Evolutionary conservation across 2,888 invertebrate genomes (phyloP).

Genomic region (Dorcus hopei): DNA sequence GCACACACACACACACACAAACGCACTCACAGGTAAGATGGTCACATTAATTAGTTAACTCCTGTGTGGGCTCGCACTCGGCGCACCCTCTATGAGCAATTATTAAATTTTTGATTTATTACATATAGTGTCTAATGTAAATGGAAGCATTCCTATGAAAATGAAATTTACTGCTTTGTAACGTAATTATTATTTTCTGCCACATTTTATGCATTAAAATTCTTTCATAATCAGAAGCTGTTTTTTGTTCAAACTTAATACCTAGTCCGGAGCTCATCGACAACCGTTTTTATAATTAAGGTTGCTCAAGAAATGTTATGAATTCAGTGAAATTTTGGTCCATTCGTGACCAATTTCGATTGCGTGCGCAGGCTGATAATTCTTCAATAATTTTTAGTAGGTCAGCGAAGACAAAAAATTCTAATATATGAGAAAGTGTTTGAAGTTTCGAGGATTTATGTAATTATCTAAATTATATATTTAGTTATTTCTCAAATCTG

Average conservation of each 20-base stretch:
- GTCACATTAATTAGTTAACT: slow-evolving; percentile 39
- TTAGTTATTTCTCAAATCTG: slow-evolving; percentile 34
- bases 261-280: slow-evolving; percentile 1
- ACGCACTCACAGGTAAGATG: slow-evolving; percentile 32
- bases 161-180: too few species aligned
- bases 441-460: slow-evolving; percentile 33
- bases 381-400: slow-evolving; percentile 43
- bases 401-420: slow-evolving; percentile 41
- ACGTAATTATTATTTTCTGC: too few species aligned
- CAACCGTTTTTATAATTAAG: slow-evolving; percentile 17
- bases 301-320: slow-evolving; percentile 13
- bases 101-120: slow-evolving; percentile 36
- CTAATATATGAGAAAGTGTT: slow-evolving; percentile 32
- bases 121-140: not conserved
- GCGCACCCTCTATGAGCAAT: slow-evolving; percentile 36
- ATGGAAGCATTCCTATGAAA: too few species aligned
- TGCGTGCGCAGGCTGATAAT: slow-evolving; percentile 42
- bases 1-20: slow-evolving; percentile 1
- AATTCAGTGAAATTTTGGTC: slow-evolving; percentile 25
- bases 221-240: too few species aligned
- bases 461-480: slow-evolving; percentile 45
- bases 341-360: slow-evolving; percentile 41
- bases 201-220: too few species aligned
- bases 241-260: too few species aligned
- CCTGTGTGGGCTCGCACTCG: slow-evolving; percentile 35